phyloP scores from a whole-genome alignment of 2,113 vertebrate genomes.

The Eubucco bourcierii region DNA sequence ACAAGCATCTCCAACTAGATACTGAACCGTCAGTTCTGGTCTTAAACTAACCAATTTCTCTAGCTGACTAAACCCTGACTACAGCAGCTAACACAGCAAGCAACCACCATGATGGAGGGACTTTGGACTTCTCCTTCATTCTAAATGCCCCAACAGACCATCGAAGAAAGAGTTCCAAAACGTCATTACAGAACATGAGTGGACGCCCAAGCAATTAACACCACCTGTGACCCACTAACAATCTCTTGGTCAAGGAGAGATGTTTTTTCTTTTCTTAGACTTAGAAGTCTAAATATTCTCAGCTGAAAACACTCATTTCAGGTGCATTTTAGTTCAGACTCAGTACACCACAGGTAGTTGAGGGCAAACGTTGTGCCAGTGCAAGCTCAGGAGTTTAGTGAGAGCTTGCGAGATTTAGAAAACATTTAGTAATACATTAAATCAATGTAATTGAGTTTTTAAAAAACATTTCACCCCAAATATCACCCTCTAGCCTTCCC shows the following conservation, averaged over 20 bases:
- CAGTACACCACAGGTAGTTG: not conserved
- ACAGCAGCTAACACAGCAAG: not conserved
- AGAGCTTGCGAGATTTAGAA: not conserved
- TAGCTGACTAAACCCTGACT: not conserved
- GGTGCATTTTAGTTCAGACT: not conserved
- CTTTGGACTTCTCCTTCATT: not conserved
- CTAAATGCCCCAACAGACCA: not conserved
- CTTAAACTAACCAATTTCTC: not conserved
- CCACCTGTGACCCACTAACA: not conserved
- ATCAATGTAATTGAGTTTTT: not conserved
- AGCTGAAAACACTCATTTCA: not conserved
- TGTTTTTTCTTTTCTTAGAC: not conserved
- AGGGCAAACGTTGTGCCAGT: not conserved
- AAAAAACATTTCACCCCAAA: not conserved
- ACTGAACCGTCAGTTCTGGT: not conserved
- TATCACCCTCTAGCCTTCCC: not conserved
- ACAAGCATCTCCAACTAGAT: not conserved
- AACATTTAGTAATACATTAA: not conserved
- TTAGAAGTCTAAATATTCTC: not conserved
- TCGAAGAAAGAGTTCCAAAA: not conserved
- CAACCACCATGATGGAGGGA: not conserved
- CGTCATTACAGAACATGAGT: not conserved
- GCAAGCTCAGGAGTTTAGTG: not conserved
- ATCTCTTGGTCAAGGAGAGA: not conserved
- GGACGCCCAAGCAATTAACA: not conserved